Conservation (phyloP, 2,113 vertebrate genomes). For the Thamnophis sirtalis region DNA sequence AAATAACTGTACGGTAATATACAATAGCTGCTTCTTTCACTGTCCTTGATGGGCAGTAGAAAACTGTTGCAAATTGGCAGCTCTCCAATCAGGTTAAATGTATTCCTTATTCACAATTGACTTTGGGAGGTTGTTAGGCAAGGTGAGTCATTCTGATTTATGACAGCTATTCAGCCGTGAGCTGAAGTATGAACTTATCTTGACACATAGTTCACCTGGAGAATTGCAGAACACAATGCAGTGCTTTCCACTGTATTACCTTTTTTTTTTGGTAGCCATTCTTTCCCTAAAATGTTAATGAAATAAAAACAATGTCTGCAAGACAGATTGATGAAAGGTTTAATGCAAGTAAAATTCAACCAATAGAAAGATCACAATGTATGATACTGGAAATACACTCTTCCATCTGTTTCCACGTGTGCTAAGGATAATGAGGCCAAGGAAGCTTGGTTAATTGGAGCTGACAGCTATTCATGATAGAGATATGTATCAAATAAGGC, state of each 20-base stretch:
- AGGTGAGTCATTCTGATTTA: constrained; percentile 39
- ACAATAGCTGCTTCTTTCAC: constrained; percentile 38
- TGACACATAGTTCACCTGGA: constrained; percentile 28
- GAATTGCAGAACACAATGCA: background rate
- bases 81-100: constrained; percentile 45
- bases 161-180: constrained; percentile 25
- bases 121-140: constrained; percentile 22
- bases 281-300: background rate
- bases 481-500: background rate
- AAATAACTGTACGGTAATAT: constrained; percentile 13
- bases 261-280: background rate
- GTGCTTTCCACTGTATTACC: background rate
- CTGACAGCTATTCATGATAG: background rate
- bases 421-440: background rate
- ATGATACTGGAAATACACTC: background rate
- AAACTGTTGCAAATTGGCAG: constrained; percentile 36
- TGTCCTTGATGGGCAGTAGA: constrained; percentile 8
- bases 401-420: background rate
- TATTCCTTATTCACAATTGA: constrained; percentile 34
- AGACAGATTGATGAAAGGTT: background rate
- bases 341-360: background rate
- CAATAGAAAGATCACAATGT: background rate
- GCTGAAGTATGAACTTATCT: constrained; percentile 26
- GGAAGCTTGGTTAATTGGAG: background rate
- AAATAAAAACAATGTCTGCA: background rate